Base-by-base conservation (phyloP, 2,888 invertebrate species). In the Xestia sexstrigata region DNA sequence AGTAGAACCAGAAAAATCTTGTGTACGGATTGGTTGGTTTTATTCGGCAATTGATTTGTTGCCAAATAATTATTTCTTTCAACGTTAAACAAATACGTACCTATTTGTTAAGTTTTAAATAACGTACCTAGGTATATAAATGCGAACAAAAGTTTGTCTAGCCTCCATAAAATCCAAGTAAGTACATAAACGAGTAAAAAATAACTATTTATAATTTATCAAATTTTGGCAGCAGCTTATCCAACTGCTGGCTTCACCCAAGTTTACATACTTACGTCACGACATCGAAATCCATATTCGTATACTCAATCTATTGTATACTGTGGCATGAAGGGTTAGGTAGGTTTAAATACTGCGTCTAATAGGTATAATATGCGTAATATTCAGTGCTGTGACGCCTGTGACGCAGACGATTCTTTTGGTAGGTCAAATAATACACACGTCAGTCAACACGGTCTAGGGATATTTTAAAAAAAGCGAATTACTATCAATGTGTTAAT, bases 221-320 rank as follows among this genome's bases (percentile, higher is more conserved):
- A 71, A 70, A 62, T 55, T 76, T 83, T 73, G 82, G 74, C 68
- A 58, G 42, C 4, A 67, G 62, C 39, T 63, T 72, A 67, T 80
- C 63, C 74, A 73, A 77, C 76, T 70, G 49, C 55, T 58, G 26
- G 49, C 26, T 70, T 66, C 26, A 70, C 65, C 66, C 52, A 23
- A 58, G 23, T 47, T 58, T 62, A 26, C n/a, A 13, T 52, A 35
- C n/a, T n/a, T n/a, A 86, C 71, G 81, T 83, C 82, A 85, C 74
- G 65, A 66, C 79, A 84, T 81, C 74, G 65, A 66, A 78, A 84
- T 81, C 77, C 74, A 80, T 74, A 79, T 81, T 73, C 35, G 73
- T 81, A 77, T 66, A 7, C 23, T 26, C 70, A 75, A 79, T 88
- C 85, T 87, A 88, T 89, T 88, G 87, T 89, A 80, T 80, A 75